phyloP scores from a whole-genome alignment of 2,797 vertebrate genomes.

The Melanotaenia maccullochi region DNA sequence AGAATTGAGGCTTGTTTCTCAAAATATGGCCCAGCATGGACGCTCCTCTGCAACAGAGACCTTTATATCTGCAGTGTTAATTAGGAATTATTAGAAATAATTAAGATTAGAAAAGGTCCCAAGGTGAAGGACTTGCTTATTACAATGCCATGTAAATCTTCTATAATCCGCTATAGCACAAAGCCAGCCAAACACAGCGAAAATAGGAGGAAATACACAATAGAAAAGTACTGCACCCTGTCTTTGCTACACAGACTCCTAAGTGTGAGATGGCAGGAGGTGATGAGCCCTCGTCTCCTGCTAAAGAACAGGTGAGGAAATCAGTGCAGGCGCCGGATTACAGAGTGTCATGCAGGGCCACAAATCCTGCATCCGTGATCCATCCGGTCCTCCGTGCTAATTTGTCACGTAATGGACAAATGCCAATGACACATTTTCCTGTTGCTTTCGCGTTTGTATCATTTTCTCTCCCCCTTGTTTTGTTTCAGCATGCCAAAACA shows the following conservation, averaged over 20 bases:
- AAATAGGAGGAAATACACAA: conserved; percentile 35
- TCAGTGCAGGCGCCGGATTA: conserved; percentile 60
- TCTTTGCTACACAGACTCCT: neutral
- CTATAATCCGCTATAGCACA: conserved; percentile 73
- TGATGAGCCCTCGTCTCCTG: conserved; percentile 15
- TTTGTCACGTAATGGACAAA: conserved; percentile 55
- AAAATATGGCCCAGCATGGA: conserved; percentile 39
- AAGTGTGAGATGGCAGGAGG: neutral
- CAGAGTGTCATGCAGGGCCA: conserved; percentile 54
- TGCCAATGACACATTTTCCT: conserved; percentile 55
- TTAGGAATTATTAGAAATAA: conserved; percentile 83
- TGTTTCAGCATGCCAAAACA: conserved; percentile 20
- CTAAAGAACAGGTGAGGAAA: conserved; percentile 61
- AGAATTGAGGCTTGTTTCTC: conserved; percentile 18
- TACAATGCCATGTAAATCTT: conserved; percentile 79
- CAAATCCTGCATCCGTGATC: conserved; percentile 63
- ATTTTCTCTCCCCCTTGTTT: conserved; percentile 18
- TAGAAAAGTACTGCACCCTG: neutral
- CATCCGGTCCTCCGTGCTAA: conserved; percentile 47
- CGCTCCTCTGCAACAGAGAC: conserved; percentile 60
- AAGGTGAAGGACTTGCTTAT: conserved; percentile 78
- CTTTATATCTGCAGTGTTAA: conserved; percentile 69
- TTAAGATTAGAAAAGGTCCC: conserved; percentile 82
- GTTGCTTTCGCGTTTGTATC: conserved; percentile 31
- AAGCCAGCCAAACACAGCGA: conserved; percentile 58